Evolutionary conservation across 2,113 vertebrate species (phyloP).

Genomic region (Fregetta grallaria): DNA sequence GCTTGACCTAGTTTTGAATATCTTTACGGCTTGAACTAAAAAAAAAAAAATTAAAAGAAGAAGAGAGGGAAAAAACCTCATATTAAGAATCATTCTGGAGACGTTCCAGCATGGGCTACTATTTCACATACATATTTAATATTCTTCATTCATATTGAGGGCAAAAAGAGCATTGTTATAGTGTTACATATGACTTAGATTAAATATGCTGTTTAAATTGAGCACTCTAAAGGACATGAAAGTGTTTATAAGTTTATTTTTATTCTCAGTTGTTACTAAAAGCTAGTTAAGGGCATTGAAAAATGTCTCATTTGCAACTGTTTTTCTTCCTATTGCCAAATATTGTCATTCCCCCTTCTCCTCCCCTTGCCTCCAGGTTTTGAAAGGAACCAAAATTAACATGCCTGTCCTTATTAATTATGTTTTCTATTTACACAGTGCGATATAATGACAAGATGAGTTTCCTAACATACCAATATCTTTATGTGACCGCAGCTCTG

Average conservation of each 20-base stretch:
- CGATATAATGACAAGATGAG: neutral
- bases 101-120: neutral
- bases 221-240: neutral
- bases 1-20: slow-evolving; percentile 18
- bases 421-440: neutral
- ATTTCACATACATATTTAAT: slow-evolving; percentile 36
- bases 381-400: slow-evolving; percentile 12
- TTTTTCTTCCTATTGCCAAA: slow-evolving; percentile 22
- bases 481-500: neutral
- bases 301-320: neutral
- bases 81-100: neutral
- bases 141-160: neutral
- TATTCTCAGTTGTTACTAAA: slow-evolving; percentile 17
- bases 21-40: neutral
- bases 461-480: neutral
- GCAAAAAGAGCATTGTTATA: slow-evolving; percentile 18
- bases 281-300: slow-evolving; percentile 2
- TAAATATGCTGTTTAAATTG: neutral
- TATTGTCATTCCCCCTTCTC: neutral
- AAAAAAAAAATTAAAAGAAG: neutral
- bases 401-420: slow-evolving; percentile 45
- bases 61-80: neutral
- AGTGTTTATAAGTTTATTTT: slow-evolving; percentile 52
- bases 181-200: neutral
- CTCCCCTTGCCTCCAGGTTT: slow-evolving; percentile 11